Percentiles rank a stretch among this genome's conserved stretches.
Evolutionary conservation across 2,888 invertebrate species (phyloP).

Genomic region (Hetaerina titia): DNA sequence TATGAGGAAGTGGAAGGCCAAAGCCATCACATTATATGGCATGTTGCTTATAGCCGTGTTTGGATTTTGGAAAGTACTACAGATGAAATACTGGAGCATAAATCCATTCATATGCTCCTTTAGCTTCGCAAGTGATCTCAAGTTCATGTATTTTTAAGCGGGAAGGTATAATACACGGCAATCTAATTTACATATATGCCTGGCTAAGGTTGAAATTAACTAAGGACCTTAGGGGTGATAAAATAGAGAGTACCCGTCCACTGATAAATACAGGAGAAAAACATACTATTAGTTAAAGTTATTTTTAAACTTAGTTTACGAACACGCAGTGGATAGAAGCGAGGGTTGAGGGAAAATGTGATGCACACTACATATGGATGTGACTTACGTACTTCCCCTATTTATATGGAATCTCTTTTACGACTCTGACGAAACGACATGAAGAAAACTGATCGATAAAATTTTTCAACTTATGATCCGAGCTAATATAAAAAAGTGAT

Average conservation of each 20-base stretch:
- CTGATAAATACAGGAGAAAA: not conserved
- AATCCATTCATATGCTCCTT: conserved; percentile 13
- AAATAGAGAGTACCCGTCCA: not conserved
- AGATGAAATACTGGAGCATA: conserved; percentile 23
- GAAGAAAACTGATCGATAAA: not conserved
- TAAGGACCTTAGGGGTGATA: not conserved
- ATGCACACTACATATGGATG: not conserved
- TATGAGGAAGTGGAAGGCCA: not conserved
- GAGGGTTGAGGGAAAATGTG: not conserved
- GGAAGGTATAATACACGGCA: not conserved
- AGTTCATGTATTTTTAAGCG: not conserved
- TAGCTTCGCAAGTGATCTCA: not conserved
- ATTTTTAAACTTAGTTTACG: not conserved
- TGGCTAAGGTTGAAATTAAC: not conserved
- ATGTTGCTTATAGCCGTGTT: conserved; percentile 9
- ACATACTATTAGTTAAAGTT: not conserved
- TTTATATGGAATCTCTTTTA: not conserved
- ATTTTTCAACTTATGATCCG: not conserved
- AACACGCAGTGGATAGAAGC: not conserved
- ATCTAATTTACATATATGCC: conserved; percentile 4
- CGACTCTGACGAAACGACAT: not conserved
- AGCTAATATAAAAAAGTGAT: not conserved
- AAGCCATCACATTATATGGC: not conserved
- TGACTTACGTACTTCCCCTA: not conserved
- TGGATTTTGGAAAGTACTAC: conserved; percentile 21